Conservation (phyloP, 2,113 vertebrate genomes). For the Cryptomyrus ogoouensis region DNA sequence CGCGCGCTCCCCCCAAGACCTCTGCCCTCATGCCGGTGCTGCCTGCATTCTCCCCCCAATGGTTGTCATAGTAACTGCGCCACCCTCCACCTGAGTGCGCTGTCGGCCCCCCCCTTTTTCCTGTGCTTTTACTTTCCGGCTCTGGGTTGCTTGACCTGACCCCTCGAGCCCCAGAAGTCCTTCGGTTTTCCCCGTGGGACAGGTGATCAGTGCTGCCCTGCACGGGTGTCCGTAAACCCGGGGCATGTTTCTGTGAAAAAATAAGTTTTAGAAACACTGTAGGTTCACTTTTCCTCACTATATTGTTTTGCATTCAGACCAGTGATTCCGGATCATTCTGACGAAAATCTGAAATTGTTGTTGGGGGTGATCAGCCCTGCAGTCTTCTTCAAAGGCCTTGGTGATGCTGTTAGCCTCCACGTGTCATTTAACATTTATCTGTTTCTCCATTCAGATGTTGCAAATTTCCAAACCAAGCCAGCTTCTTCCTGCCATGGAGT, state of each 20-base stretch:
- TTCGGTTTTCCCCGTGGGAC: background rate
- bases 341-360: background rate
- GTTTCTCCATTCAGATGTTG: background rate
- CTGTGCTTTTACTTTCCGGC: background rate
- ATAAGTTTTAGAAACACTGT: background rate
- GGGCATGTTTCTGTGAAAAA: background rate
- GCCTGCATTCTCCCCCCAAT: background rate
- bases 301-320: background rate
- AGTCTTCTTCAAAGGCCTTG: background rate
- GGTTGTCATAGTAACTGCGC: conserved; percentile 15
- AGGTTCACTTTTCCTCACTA: background rate
- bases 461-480: too few species aligned
- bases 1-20: background rate
- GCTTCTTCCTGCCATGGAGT: background rate
- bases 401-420: background rate
- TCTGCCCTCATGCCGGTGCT: background rate
- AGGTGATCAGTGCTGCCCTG: background rate
- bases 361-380: background rate
- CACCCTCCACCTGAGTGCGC: background rate
- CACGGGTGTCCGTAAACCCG: background rate
- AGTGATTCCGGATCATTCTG: background rate
- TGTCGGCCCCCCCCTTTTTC: background rate
- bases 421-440: background rate
- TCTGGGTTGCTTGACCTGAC: background rate
- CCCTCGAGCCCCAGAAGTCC: background rate